Evolutionary conservation across 2,113 vertebrate genomes (phyloP), one percentile per base, ranked within the genome.

Genomic region (Triplophysa tibetana): DNA sequence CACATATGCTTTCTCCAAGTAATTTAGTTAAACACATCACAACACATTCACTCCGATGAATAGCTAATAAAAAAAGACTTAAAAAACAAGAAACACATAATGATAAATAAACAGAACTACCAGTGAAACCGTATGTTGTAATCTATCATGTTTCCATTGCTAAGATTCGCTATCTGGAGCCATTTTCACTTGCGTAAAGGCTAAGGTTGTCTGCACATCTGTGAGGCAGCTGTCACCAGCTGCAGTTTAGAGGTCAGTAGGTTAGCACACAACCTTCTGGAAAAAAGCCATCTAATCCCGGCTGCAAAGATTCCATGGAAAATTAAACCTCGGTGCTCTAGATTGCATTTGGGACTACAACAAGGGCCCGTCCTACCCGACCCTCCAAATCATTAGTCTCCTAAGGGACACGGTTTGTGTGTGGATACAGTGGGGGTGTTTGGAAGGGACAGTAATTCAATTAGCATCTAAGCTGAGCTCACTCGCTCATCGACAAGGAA

Each of bases 401-500:
- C 86, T 85, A 73, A 73, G 83, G 89, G 86, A 21, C 8, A 9
- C 16, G 1, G 45, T 21, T 43, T 33, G 48, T 24, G 50, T 66
- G 16, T 58, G 79, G 23, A 64, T 65, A 10, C 38, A 56, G 70
- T 13, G 67, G 54, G n/a, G 79, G 82, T 43, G 81, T 61, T 75
- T 72, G 78, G 73, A 81, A 76, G 84, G 65, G 67, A 67, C 76
- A 83, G 89, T 90, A 90, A 93, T 92, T 92, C 78, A 90, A 90
- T 93, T 91, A 92, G 86, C 88, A 86, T 87, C 83, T 80, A 48
- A 45, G 86, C 86, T 88, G 86, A 85, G 86, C 84, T 89, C 88
- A 82, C 85, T 82, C 72, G 56, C 64, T 70, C 33, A 67, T 56
- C 29, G 70, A 64, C 63, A 87, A 85, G 78, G 83, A 86, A 84